phyloP scores from a whole-genome alignment of 2,888 invertebrate species.

The Vanessa cardui region DNA sequence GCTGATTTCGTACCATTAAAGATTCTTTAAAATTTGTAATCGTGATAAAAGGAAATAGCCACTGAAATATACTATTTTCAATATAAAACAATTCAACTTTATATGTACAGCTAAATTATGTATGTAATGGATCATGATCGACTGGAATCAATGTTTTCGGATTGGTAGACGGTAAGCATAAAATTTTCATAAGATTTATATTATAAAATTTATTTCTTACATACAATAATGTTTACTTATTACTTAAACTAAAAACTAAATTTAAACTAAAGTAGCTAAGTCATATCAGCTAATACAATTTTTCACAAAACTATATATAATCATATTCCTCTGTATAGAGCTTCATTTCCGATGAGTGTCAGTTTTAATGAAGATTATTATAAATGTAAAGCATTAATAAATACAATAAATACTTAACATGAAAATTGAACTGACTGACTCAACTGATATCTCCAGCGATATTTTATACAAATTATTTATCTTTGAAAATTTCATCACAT shows the following conservation, averaged over 20 bases:
- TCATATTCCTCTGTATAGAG: conserved; percentile 58
- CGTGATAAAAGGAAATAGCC: no score
- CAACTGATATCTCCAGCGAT: conserved; percentile 56
- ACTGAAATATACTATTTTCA: no score
- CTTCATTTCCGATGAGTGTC: conserved; percentile 58
- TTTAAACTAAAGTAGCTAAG: conserved; percentile 70
- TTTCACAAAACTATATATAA: conserved; percentile 72
- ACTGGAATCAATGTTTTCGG: neutral
- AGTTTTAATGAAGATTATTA: conserved; percentile 60
- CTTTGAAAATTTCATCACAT: conserved; percentile 73
- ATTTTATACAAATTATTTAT: conserved; percentile 62
- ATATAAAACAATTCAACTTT: no score
- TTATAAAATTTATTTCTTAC: conserved; percentile 80
- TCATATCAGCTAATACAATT: conserved; percentile 75
- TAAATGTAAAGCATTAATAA: conserved; percentile 68
- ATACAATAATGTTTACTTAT: conserved; percentile 78
- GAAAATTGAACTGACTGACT: conserved; percentile 64
- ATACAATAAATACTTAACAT: conserved; percentile 78
- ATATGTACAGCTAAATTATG: no score
- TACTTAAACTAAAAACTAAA: conserved; percentile 72
- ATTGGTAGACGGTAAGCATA: neutral
- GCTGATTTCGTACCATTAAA: no score
- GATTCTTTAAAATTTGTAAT: no score
- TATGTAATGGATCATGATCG: neutral
- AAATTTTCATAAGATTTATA: conserved; percentile 45